Conservation (phyloP, 2,797 vertebrate species). For the Crax fasciolata region DNA sequence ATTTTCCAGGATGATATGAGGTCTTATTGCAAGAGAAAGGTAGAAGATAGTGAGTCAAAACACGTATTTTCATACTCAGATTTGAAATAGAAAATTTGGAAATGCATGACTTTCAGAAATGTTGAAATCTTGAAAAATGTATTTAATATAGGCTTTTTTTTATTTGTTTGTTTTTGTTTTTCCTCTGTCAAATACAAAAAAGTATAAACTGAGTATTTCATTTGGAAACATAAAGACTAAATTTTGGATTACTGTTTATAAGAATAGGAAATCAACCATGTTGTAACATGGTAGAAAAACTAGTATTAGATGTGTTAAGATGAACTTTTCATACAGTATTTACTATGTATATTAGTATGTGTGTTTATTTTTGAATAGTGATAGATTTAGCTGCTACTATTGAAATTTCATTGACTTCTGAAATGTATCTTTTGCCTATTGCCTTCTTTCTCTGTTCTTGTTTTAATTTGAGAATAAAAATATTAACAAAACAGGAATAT, state of each 20-base stretch:
- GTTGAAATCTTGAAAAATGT: neutral
- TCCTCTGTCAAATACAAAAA: neutral
- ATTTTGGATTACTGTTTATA: neutral
- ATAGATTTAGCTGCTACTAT: neutral
- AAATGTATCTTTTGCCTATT: neutral
- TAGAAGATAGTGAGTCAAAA: neutral
- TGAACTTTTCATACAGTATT: neutral
- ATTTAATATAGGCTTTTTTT: neutral
- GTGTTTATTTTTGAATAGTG: neutral
- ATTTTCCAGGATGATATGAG: neutral
- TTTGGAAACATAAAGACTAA: neutral
- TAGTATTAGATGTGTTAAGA: neutral
- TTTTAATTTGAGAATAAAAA: slow-evolving; percentile 1
- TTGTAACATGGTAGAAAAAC: neutral
- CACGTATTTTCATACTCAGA: neutral
- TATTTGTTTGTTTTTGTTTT: neutral
- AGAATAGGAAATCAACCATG: neutral
- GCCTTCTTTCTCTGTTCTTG: neutral
- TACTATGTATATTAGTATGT: neutral
- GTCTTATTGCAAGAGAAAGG: neutral
- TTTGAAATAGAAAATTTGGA: neutral
- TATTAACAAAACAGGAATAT: neutral
- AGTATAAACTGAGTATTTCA: neutral
- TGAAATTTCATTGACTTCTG: neutral
- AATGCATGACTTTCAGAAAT: neutral